A percentile compares a stretch with the other conserved stretches of the same genome.
These are phyloP conservation scores for Pseudoips prasinana DNA, from an alignment of 2,888 invertebrate species.

Conservation along the genomic window DNA sequence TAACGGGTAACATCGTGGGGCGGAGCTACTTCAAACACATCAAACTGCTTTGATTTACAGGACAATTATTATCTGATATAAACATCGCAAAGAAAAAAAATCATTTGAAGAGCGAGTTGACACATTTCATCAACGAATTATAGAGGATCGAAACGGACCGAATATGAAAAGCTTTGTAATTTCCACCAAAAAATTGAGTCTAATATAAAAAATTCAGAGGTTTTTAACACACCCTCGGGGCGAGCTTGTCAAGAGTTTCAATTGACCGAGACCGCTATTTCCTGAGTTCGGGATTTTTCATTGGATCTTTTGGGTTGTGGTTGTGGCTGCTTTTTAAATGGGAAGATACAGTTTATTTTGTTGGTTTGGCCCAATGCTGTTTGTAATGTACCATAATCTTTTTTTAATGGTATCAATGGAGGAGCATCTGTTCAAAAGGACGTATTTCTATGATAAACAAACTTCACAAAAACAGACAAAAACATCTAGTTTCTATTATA, in stretches of 20 bases:
- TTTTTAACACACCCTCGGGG: slow-evolving; percentile 26
- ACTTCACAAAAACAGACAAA: no score
- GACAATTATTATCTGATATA: no score
- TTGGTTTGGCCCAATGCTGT: slow-evolving; percentile 19
- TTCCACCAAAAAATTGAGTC: slow-evolving; percentile 28
- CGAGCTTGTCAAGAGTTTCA: slow-evolving; percentile 37
- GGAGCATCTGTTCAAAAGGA: no score
- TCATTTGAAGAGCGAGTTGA: background rate
- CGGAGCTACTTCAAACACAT: no score
- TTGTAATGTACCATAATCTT: slow-evolving; percentile 17
- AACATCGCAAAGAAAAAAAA: no score
- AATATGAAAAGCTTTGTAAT: slow-evolving; percentile 26
- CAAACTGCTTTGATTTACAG: no score
- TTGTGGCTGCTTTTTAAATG: slow-evolving; percentile 32
- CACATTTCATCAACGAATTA: slow-evolving; percentile 16
- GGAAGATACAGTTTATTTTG: slow-evolving; percentile 30
- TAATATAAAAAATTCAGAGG: slow-evolving; percentile 41
- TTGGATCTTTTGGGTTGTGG: slow-evolving; percentile 29
- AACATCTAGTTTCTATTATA: no score
- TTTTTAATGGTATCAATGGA: no score
- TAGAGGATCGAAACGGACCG: slow-evolving; percentile 20
- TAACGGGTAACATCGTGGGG: no score
- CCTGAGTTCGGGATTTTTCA: slow-evolving; percentile 30
- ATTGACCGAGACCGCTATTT: slow-evolving; percentile 28
- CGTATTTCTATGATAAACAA: no score